Evolutionary conservation across 2,888 invertebrate species (phyloP).

Genomic region (Didymodactylos carnosus): DNA sequence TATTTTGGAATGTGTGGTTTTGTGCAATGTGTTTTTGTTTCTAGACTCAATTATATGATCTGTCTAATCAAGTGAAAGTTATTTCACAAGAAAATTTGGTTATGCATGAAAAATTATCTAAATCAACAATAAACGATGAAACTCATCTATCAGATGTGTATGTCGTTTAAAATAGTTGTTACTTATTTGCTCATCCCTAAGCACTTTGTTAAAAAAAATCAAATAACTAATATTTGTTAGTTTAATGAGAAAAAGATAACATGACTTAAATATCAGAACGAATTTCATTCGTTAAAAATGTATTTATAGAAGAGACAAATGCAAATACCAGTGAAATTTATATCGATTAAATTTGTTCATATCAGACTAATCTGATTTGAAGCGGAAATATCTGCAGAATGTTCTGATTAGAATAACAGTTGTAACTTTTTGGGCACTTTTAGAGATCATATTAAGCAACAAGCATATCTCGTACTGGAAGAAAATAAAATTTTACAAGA

Average conservation of each 20-base stretch:
- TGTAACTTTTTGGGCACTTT: not conserved
- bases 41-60: slow-evolving; percentile 1
- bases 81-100: slow-evolving; percentile 1
- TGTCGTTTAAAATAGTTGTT: not conserved
- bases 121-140: not conserved
- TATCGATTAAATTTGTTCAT: too few species aligned
- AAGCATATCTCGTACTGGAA: slow-evolving; percentile 31
- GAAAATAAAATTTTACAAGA: slow-evolving; percentile 33
- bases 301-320: too few species aligned
- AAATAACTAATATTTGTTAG: too few species aligned
- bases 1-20: not conserved
- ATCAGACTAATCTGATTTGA: too few species aligned
- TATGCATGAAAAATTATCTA: not conserved
- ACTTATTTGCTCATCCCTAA: too few species aligned
- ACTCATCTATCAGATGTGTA: not conserved
- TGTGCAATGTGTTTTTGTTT: not conserved
- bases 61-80: not conserved
- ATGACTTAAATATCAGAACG: too few species aligned
- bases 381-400: too few species aligned
- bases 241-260: too few species aligned
- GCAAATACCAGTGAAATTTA: too few species aligned
- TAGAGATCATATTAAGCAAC: slow-evolving; percentile 29
- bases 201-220: too few species aligned
- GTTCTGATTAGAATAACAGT: too few species aligned
- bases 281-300: too few species aligned